Base-by-base conservation (phyloP, 1,140 invertebrate species). In the Meloidogyne floridensis region DNA sequence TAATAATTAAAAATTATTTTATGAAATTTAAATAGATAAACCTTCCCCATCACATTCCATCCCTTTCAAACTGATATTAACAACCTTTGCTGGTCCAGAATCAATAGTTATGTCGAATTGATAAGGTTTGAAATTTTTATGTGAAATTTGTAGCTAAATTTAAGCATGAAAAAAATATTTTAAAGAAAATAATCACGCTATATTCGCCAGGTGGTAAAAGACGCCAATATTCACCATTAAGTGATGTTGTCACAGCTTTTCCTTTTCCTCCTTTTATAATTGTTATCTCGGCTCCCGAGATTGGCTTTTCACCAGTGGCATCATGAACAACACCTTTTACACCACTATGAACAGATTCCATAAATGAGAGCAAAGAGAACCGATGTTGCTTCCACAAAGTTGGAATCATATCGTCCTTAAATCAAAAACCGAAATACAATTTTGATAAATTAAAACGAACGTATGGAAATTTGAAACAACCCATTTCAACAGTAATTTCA, bases 401-500 rank as follows among this genome's bases (percentile, higher is more conserved):
- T 0, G 93, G 93, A 15, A 99, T 89, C 82, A 96, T 93, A 5
- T 91, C 91, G 3, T 93, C 93, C 59, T 65, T 13, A n/a, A 65
- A 65, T 32, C 2, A 32, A 32, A 32, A 32, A 32, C 32, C 2
- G 32, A 32, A n/a, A 1, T n/a, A 1, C 0, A 65, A 65, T 7
- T n/a, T 65, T 65, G n/a, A n/a, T n/a, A 18, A 8, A 11, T 6
- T 15, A 15, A 59, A n/a, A 59, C 13, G 7, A 65, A 65, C 59
- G 32, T 90, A 90, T 0, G 97, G 97, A 89, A 93, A 98, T 91
- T 99, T 99, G 83, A 92, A 93, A 90, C 97, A 99, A 42, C 96
- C 94, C 75, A 98, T 91, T 91, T 99, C 97, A 9, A 99, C 89
- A 0, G 97, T 98, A 0, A 98, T 92, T 90, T 98, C 97, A 92